Conservation (phyloP, 2,797 vertebrate species). For the Psittacula derbiana region DNA sequence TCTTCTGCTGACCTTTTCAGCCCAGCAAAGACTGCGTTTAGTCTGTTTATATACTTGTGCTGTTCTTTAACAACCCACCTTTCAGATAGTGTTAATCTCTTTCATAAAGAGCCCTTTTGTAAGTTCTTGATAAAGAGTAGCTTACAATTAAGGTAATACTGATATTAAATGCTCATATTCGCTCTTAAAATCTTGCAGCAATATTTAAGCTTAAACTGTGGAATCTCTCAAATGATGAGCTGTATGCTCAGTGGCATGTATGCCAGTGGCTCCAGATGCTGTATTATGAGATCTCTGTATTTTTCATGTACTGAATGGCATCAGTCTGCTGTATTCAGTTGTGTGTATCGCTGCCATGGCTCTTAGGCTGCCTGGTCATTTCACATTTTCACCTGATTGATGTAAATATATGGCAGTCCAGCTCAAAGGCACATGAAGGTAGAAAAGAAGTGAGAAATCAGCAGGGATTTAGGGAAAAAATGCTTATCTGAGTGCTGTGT, state of each 20-base stretch:
- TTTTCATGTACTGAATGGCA: not conserved
- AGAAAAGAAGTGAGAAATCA: not conserved
- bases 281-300: not conserved
- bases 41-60: not conserved
- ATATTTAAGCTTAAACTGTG: not conserved
- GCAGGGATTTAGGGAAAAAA: not conserved
- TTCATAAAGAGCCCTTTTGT: not conserved
- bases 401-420: not conserved
- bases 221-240: not conserved
- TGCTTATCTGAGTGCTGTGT: not conserved
- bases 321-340: rapidly evolving
- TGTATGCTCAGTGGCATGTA: not conserved
- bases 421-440: not conserved
- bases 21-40: not conserved
- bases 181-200: not conserved
- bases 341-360: not conserved
- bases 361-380: not conserved
- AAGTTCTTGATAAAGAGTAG: not conserved
- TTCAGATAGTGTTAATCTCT: not conserved
- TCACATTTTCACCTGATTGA: not conserved
- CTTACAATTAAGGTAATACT: not conserved
- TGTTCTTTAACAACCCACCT: not conserved
- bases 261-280: not conserved
- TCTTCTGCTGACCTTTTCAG: not conserved
- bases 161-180: not conserved